These are phyloP conservation scores for Coremacera marginata DNA, from an alignment of 2,888 invertebrate species.

Conservation along the genomic window DNA sequence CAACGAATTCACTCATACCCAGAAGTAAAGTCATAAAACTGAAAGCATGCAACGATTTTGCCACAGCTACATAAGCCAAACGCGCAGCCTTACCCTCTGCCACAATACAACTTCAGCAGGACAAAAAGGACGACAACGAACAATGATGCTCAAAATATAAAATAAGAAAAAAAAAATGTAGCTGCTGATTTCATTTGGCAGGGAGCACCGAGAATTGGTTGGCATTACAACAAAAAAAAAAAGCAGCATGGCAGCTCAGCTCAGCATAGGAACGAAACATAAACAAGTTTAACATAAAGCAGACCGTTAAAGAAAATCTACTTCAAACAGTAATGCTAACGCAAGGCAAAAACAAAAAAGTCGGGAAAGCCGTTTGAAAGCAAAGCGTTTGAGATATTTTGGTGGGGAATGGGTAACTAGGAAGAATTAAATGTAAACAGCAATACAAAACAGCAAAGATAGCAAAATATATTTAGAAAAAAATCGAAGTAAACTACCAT, in stretches of 20 bases:
- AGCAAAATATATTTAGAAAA: not conserved
- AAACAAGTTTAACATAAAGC: constrained; percentile 28
- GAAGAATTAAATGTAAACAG: not conserved
- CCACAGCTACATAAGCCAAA: not conserved
- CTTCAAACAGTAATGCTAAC: constrained; percentile 23
- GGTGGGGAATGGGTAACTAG: not conserved
- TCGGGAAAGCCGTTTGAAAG: not conserved
- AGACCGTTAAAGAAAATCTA: constrained; percentile 20
- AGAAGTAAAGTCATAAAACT: constrained; percentile 27
- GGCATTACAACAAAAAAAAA: not conserved
- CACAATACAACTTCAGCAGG: not conserved
- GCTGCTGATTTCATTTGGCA: constrained; percentile 3
- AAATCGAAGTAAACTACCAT: constrained; percentile 13
- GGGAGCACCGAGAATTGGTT: not conserved
- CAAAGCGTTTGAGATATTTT: not conserved
- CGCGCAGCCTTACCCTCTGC: not conserved
- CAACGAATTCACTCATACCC: not conserved
- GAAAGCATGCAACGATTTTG: constrained; percentile 31
- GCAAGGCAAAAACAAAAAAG: constrained; percentile 3
- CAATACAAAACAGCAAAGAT: not conserved
- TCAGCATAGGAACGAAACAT: not conserved
- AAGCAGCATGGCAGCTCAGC: not conserved
- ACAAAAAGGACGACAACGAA: not conserved
- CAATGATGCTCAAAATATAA: not conserved
- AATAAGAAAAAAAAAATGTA: not conserved